Evolutionary conservation across 2,888 invertebrate genomes (phyloP), one percentile per base, ranked within the genome.

Genomic region (Sphaerophoria rueppellii): DNA sequence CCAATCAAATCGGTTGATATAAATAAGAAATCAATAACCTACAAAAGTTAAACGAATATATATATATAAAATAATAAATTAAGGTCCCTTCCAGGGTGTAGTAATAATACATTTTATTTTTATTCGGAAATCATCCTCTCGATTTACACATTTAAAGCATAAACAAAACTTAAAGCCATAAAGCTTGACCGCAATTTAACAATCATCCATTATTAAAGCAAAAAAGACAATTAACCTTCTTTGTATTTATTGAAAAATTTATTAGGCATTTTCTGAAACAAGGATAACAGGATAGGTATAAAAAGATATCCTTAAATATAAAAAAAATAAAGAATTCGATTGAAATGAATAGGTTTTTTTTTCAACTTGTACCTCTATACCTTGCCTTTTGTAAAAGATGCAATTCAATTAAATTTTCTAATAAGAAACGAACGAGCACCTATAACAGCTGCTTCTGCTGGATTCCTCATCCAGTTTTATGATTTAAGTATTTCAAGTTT

Each of bases 331-430:
- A 40, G 40, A 52, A 24, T 50, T 16, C 14, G 16, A 50, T 50
- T 50, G 6, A 50, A 50, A 16, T 11, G 7, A 43, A 7, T 3
- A 5, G 37, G 37, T 37, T 6, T 43, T 9, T 11, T 6, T 43
- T 4, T 43, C 6, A 6, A 43, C 9, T 43, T 43, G 40, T 43
- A 43, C 40, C 40, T 43, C 37, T 37, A 37, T 37, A 14, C 11
- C 6, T n/a, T 11, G 7, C 14, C 35, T 34, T 57, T 35, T 37
- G 35, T 57, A n/a, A 50, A 50, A 5, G 9, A 67, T 52, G 67
- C 67, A 67, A 67, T 67, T 54, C 67, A 67, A 67, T 67, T 67
- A 54, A 67, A 54, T 67, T 67, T 67, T 67, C 67, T 24, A 67
- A 54, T 67, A 54, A 40, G 67, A 67, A 67, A 67, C 67, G 40